Evolutionary conservation across 2,888 invertebrate species (phyloP), one percentile per base, ranked within the genome.

Genomic region (Leucophenga montana): DNA sequence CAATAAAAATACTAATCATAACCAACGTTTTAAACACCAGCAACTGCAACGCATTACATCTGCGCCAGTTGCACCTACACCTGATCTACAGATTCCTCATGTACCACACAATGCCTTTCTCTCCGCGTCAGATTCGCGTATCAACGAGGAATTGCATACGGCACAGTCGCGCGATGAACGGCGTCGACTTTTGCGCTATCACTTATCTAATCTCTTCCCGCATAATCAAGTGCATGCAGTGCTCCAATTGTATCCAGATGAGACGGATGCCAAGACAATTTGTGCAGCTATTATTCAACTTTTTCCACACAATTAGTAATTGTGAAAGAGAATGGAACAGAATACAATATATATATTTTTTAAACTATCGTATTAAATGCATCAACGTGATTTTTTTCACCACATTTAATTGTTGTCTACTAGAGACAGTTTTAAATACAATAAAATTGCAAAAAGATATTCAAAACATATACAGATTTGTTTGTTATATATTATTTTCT

Each of bases 141-240:
- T 81, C 18, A 80, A 81, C 33, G 81, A 81, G 48, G 81, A 81
- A 16, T 66, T 80, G 14, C 77, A 80, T 53, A 62, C 75, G 50
- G 68, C 74, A 13, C 80, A 79, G 53, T 75, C 83, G 0, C 74
- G 82, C 3, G 81, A 88, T 69, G 95, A 96, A 80, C 93, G 93
- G 20, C 91, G 96, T 0, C 91, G 94, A 33, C 92, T 93, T 77
- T 90, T 97, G 85, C 96, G 95, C 87, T 97, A 94, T 89, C 96
- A 97, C 88, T 90, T 98, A 74, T 93, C 95, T n/a, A 94, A 94
- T 67, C 93, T 98, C 70, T 98, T 98, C 89, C 96, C 97, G 0
- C 95, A 95, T 84, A 93, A 94, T 76, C 95, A 96, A 85, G 97
- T 98, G n/a, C 92, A 92, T 66, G 92, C 93, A 66, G 97, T 95